Percentiles rank a stretch among this genome's conserved stretches.
Conservation (phyloP, 2,888 invertebrate genomes). For the Drosophila mercatorum region DNA sequence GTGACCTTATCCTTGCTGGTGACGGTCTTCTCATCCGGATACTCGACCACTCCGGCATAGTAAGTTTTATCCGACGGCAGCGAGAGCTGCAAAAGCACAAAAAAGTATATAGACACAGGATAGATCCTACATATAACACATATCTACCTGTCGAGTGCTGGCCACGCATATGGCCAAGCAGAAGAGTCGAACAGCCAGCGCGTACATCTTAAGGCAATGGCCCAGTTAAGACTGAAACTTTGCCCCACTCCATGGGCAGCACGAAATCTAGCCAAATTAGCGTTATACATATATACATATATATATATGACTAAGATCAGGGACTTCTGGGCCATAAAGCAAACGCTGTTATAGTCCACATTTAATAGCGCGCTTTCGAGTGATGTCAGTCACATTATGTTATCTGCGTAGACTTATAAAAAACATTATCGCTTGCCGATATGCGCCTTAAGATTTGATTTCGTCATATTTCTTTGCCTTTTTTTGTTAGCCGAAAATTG, state of each 20-base stretch:
- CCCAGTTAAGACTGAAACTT: slow-evolving; percentile 26
- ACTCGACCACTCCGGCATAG: slow-evolving; percentile 88
- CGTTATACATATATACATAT: background rate
- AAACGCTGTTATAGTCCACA: background rate
- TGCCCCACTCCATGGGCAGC: background rate
- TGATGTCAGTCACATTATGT: background rate
- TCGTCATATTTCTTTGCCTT: background rate
- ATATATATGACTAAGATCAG: background rate
- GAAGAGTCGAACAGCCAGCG: background rate
- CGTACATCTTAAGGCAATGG: slow-evolving; percentile 29
- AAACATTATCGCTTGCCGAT: background rate
- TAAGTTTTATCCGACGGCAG: slow-evolving; percentile 85
- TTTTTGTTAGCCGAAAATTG: background rate
- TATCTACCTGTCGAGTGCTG: slow-evolving; percentile 28
- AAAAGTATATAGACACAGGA: background rate
- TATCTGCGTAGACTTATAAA: background rate
- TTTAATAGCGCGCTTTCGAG: background rate
- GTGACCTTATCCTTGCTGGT: slow-evolving; percentile 41
- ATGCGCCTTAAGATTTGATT: background rate
- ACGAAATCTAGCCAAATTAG: slow-evolving; percentile 19
- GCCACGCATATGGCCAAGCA: slow-evolving; percentile 8
- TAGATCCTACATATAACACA: background rate
- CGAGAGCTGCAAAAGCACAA: slow-evolving; percentile 40
- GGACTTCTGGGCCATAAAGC: background rate
- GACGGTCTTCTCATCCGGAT: slow-evolving; percentile 82